Base-by-base conservation (phyloP, 2,113 vertebrate species). In the Siphamia tubifer region DNA sequence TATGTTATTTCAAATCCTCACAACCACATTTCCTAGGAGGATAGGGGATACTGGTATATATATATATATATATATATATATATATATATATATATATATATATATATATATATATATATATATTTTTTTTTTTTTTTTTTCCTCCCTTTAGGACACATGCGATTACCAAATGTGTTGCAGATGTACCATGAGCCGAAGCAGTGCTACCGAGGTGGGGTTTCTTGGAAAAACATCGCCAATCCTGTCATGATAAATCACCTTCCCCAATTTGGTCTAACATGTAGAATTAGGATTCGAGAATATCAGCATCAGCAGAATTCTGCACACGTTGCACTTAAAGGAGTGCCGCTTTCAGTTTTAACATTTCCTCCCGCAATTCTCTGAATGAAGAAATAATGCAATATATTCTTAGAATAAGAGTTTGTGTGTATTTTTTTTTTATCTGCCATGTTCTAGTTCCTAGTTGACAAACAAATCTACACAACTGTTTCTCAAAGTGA, bases 1-100 rank as follows among this genome's bases (percentile, higher is more conserved):
- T 88, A 91, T 91, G 90, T 91, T 91, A 89, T 91, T 92, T 92
- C 70, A 90, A 91, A 92, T 92, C 86, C 82, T 88, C 68, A 57
- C 61, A 71, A 86, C 89, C 89, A 83, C 90, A 91, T 90, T 89
- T 92, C 88, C 91, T 87, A 67, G 58, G 88, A 91, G 91, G 84
- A 90, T 87, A 82, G 82, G 79, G 86, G 79, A 85, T 88, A 85
- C 83, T 83, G 74, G 56, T 35, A 17, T 70, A 68, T 49, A n/a
- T 53, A 72, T 66, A 48, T 67, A 64, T 67, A 34, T 75, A 47
- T 60, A 43, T 57, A 63, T 25, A 48, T 21, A 7, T 35, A 34
- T 53, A 23, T 63, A 31, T 36, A 7, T 48, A 17, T 27, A 10
- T 38, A 2, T 40, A 39, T n/a, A n/a, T 35, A 17, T 70, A 68